phyloP scores from a whole-genome alignment of 2,888 invertebrate genomes.

The Tetanocera ferruginea region DNA sequence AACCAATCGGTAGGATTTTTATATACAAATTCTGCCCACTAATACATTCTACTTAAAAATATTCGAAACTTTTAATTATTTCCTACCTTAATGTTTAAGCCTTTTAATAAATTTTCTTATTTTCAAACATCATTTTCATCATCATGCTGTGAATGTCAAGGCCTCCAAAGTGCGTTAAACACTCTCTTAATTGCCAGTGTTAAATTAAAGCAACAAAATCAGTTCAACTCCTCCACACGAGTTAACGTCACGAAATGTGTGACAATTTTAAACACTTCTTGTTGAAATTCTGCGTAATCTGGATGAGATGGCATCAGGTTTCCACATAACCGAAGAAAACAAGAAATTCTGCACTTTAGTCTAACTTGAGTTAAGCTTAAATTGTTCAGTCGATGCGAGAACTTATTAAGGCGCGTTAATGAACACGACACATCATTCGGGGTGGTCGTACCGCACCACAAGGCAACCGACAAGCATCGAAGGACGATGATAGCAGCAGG shows the following conservation, averaged over 20 bases:
- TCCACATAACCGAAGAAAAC: background rate
- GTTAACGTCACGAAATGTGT: conserved; percentile 41
- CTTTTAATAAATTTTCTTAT: no score
- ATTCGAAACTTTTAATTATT: no score
- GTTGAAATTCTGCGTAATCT: conserved; percentile 51
- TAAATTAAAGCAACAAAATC: no score
- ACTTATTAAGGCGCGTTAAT: conserved; percentile 67
- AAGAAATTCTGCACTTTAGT: background rate
- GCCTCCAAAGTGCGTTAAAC: no score
- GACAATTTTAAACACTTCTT: conserved; percentile 48
- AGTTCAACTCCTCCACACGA: background rate
- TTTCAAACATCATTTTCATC: no score
- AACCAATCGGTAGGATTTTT: no score
- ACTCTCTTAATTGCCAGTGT: no score
- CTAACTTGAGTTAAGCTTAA: background rate
- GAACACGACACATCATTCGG: conserved; percentile 57
- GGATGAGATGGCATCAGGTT: conserved; percentile 29
- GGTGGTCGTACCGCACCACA: conserved; percentile 21
- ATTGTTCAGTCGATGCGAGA: conserved; percentile 30
- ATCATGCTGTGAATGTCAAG: no score
- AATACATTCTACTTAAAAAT: no score
- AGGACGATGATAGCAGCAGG: conserved; percentile 40
- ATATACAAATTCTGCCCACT: no score
- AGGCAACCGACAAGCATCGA: background rate
- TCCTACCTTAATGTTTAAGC: no score